Evolutionary conservation across 2,888 invertebrate genomes (phyloP), one percentile per base, ranked within the genome.

Genomic region (Toxonevra muliebris): DNA sequence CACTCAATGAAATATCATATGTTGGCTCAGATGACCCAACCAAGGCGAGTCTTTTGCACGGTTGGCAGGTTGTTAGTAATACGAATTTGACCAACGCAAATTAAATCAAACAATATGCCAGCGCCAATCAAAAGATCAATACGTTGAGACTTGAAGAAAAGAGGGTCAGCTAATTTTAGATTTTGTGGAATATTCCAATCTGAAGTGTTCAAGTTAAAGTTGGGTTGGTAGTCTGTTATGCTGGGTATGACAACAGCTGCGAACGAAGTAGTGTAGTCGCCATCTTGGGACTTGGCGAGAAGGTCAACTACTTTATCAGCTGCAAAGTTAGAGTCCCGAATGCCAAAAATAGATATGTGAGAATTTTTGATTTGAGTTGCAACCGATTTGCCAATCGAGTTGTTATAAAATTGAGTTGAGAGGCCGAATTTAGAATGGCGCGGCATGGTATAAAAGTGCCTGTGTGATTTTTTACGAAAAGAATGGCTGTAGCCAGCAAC

Each of bases 21-120:
- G 54, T 69, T 66, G 41, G 69, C 74, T 58, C 70, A 67, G 10
- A 72, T 68, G 10, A 74, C 59, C 73, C 73, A 75, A 11, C 72
- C 71, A 12, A 73, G 50, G 13, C 65, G 54, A 8, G 70, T 73
- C 67, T 73, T 74, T 69, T 75, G 71, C 10, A 73, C 48, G 9
- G 69, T 43, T 50, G 72, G 72, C 19, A 69, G 61, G 54, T 67
- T 63, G 0, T 66, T 10, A 9, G 45, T 66, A 11, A 74, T 45
- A 1, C 61, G 57, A 48, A 73, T 61, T 63, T 72, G 71, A 10
- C 73, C 73, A 19, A 73, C 68, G 30, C 61, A 69, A 19, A 75
- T 50, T 7, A 73, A 48, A n/a, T 74, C 70, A 55, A 68, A 74
- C 63, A 75, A 74, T 13, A 72, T 12, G 13, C 50, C 65, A 17